A percentile compares a stretch with the other conserved stretches of the same genome.
These are phyloP conservation scores for Geopemphigus sp. DNA, from an alignment of 1,140 invertebrate species.

Conservation along the genomic window DNA sequence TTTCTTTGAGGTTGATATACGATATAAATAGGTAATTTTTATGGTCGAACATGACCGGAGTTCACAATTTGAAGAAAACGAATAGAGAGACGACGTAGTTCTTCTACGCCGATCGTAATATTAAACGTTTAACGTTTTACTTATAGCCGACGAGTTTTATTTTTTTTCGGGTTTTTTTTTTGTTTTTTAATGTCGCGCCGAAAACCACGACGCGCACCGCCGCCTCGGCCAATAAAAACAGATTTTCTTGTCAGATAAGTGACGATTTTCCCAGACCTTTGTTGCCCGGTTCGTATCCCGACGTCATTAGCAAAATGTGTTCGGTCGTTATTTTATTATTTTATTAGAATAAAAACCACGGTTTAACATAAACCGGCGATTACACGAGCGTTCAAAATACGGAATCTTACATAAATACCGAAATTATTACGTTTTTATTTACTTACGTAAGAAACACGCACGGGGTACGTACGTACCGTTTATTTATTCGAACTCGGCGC, in stretches of 20 bases:
- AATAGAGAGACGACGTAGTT: constrained; percentile 15
- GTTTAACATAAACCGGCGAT: constrained; percentile 19
- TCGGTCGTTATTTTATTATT: constrained; percentile 44
- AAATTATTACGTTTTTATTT: constrained; percentile 13
- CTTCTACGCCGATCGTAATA: constrained; percentile 22
- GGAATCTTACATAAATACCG: background rate
- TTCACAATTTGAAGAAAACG: constrained; percentile 39
- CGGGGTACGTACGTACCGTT: background rate
- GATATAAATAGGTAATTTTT: constrained; percentile 47
- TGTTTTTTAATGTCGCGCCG: constrained; percentile 23
- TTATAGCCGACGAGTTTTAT: constrained; percentile 23
- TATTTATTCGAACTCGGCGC: background rate
- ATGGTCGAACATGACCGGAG: constrained; percentile 43
- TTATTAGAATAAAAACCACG: constrained; percentile 32
- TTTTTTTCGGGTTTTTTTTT: background rate
- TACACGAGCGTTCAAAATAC: constrained; percentile 28
- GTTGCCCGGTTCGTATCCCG: constrained; percentile 15
- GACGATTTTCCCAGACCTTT: constrained; percentile 40
- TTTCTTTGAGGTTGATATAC: constrained; percentile 45
- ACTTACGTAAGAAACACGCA: background rate
- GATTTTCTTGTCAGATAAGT: constrained; percentile 41
- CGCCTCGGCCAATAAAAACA: constrained; percentile 39
- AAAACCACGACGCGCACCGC: constrained; percentile 36
- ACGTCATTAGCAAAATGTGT: constrained; percentile 47
- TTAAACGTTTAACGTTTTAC: constrained; percentile 44